Base-by-base conservation (phyloP, 2,888 invertebrate species). In the Oithona nana region DNA sequence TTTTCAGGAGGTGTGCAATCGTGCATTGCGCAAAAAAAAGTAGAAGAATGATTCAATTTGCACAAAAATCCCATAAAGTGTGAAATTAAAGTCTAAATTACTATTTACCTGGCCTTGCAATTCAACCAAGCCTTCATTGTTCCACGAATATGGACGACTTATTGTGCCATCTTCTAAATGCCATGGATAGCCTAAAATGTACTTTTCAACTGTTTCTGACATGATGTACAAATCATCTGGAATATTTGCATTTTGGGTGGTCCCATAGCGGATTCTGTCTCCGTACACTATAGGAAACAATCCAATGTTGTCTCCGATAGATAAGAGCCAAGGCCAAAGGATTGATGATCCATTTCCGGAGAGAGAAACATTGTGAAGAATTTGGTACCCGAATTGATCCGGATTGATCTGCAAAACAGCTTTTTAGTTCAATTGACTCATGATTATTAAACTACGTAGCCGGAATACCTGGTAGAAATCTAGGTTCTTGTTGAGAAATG, bases 301-400 rank as follows among this genome's bases (percentile, higher is more conserved):
- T 13, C 57, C 57, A 31, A 57, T 57, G 13, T 13, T 29, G 30
- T 57, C 57, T 16, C 57, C 57, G 11, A 57, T 57, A 3, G 57
- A 57, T 29, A 20, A n/a, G 57, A 57, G 29, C 57, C 57, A 57
- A 30, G 57, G 57, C 6, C n/a, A 57, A 3, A 57, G 54, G 11
- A 16, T 20, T 3, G 54, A 24, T 54, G 54, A 24, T 2, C 54
- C 54, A 54, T 54, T 54, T 3, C 20, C 13, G 11, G 22, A 20
- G 24, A 54, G 26, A 4, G 54, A 54, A 3, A 24, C 54, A 24
- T 54, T 54, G 54, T 54, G 54, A 4, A 54, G 26, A 26, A 54
- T 54, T 26, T 24, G 20, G 54, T 54, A 54, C 24, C 54, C 54
- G 16, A 54, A 54, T 24, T 54, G 54, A 22, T 26, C 54, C 24